These are phyloP conservation scores for Acridotheres tristis DNA, from an alignment of 2,797 vertebrate species.

Conservation along the genomic window DNA sequence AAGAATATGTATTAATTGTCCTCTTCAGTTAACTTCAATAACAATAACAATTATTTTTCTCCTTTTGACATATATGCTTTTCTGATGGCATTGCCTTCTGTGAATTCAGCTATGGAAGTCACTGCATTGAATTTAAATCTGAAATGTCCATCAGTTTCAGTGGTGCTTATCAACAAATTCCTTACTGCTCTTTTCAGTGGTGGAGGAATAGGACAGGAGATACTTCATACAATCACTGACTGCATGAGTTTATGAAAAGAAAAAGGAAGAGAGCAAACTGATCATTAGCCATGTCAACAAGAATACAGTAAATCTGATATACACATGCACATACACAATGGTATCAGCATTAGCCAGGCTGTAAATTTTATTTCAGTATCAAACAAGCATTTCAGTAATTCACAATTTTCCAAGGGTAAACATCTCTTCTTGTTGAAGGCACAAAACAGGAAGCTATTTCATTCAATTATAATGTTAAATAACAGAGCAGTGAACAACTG, in stretches of 20 bases:
- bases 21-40: background rate
- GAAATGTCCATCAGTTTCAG: background rate
- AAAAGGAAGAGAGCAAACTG: background rate
- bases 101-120: background rate
- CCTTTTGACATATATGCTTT: background rate
- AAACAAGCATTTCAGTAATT: background rate
- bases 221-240: background rate
- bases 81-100: background rate
- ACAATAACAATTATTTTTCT: background rate
- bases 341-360: background rate
- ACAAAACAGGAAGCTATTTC: background rate
- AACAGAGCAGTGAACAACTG: constrained; percentile 11
- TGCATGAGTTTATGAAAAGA: background rate
- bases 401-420: background rate
- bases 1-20: background rate
- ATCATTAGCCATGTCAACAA: background rate
- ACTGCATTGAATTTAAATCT: background rate
- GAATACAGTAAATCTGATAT: background rate
- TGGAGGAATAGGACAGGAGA: background rate
- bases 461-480: background rate
- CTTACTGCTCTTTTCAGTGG: background rate
- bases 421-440: background rate
- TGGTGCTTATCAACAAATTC: background rate
- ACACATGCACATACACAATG: background rate
- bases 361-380: background rate